phyloP scores from a whole-genome alignment of 2,113 vertebrate genomes.

The Synchiropus splendidus region DNA sequence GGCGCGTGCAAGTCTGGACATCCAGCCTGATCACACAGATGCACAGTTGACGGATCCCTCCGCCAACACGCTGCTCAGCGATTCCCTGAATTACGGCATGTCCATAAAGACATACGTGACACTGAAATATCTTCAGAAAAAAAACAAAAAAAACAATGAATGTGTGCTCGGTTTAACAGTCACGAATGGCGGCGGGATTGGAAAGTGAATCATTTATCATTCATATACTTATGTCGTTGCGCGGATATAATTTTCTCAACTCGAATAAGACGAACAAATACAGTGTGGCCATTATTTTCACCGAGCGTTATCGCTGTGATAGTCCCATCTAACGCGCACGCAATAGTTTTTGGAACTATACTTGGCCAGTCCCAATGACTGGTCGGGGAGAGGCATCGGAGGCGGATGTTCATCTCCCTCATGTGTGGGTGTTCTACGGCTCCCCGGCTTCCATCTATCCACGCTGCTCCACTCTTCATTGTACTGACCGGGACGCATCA shows the following conservation, averaged over 20 bases:
- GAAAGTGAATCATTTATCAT: no score
- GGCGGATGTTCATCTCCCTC: conserved; percentile 55
- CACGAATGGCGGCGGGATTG: no score
- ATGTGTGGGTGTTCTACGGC: conserved; percentile 49
- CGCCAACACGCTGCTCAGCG: conserved; percentile 65
- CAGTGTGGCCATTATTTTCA: no score
- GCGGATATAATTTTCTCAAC: no score
- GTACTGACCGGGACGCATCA: conserved; percentile 38
- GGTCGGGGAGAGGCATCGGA: conserved; percentile 41
- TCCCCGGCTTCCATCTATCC: conserved; percentile 32
- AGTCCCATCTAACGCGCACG: not conserved
- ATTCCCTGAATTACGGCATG: conserved; percentile 53
- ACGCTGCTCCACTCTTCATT: conserved; percentile 43
- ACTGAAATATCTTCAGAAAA: not conserved
- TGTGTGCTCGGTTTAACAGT: no score
- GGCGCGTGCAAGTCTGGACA: conserved; percentile 58
- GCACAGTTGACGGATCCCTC: conserved; percentile 62
- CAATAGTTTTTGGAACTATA: conserved; percentile 44
- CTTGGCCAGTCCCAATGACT: conserved; percentile 41
- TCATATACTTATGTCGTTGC: no score
- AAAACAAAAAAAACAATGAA: no score
- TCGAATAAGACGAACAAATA: no score
- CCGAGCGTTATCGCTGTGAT: not conserved
- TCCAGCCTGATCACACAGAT: conserved; percentile 63
- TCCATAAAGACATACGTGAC: no score